These are phyloP conservation scores for Ginglymostoma cirratum DNA, from an alignment of 2,113 vertebrate genomes.

Conservation along the genomic window DNA sequence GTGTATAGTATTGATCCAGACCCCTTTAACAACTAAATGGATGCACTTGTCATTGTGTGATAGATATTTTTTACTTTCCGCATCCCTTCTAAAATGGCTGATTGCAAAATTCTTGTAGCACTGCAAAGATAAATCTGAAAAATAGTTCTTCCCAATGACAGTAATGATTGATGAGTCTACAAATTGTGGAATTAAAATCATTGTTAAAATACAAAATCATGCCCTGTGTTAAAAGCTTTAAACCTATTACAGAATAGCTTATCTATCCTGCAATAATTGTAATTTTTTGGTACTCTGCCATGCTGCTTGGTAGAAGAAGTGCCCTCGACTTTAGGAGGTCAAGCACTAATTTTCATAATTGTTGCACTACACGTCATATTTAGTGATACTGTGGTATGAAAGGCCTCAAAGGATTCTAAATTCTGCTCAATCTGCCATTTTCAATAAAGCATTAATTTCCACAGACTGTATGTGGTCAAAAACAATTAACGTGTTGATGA, in stretches of 20 bases:
- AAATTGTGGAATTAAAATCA: neutral
- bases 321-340: neutral
- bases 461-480: neutral
- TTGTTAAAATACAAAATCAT: neutral
- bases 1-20: neutral
- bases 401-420: conserved; percentile 21
- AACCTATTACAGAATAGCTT: neutral
- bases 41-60: conserved; percentile 35
- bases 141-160: neutral
- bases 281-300: neutral
- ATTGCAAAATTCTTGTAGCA: neutral
- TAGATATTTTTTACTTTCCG: neutral
- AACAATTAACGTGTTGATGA: conserved; percentile 14
- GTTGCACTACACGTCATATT: conserved; percentile 17
- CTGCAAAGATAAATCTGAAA: neutral
- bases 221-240: neutral
- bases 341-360: conserved; percentile 33
- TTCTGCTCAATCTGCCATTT: conserved; percentile 20
- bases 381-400: neutral
- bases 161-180: neutral
- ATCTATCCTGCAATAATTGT: neutral
- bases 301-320: neutral
- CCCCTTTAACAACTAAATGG: neutral
- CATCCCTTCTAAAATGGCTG: conserved; percentile 17
- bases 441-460: conserved; percentile 30